Percentiles rank a stretch among this genome's conserved stretches.
phyloP scores from a whole-genome alignment of 2,797 vertebrate species.

The Coregonus sp. region DNA sequence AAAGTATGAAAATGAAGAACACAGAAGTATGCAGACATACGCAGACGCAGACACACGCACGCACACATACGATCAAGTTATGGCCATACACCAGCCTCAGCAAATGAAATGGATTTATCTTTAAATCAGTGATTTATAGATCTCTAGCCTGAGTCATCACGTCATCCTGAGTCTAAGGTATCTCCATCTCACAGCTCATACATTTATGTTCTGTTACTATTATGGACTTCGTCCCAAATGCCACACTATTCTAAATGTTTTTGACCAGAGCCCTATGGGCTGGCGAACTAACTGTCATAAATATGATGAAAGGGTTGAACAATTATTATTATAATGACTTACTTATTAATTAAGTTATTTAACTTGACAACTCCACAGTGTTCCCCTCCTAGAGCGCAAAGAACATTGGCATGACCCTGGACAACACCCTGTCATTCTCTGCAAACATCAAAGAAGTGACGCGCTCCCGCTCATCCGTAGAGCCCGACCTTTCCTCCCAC shows the following conservation, averaged over 20 bases:
- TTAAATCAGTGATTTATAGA: slow-evolving; percentile 41
- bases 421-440: no score
- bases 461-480: no score
- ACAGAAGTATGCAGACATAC: neutral
- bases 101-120: slow-evolving; percentile 56
- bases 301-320: neutral
- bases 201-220: slow-evolving; percentile 14
- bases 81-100: slow-evolving; percentile 13
- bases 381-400: no score
- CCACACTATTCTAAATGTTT: no score
- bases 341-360: neutral
- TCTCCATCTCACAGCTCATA: slow-evolving; percentile 27
- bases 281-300: neutral
- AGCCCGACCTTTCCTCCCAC: no score
- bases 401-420: no score
- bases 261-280: no score
- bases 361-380: no score
- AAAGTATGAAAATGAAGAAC: neutral
- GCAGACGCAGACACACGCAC: neutral
- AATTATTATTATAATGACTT: neutral
- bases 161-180: slow-evolving; percentile 26
- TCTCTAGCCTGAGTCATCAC: slow-evolving; percentile 31
- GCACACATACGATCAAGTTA: neutral
- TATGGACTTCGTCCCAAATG: neutral
- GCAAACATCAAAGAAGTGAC: no score